These are phyloP conservation scores for Cantharis flavilabris DNA, from an alignment of 2,888 invertebrate genomes.

Conservation along the genomic window DNA sequence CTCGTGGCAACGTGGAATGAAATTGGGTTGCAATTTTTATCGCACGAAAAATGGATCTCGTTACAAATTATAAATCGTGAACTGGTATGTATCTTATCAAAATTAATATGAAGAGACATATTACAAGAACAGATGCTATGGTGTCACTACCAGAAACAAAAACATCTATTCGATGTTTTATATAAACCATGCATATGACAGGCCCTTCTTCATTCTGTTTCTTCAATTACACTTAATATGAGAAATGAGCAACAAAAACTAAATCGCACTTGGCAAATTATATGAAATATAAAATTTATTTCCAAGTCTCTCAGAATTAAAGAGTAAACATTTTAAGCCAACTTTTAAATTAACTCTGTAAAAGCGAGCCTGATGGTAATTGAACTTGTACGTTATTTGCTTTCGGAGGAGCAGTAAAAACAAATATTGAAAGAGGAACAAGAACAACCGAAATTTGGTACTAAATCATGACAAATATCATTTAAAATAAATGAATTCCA, in stretches of 20 bases:
- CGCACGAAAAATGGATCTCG: neutral
- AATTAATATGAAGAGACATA: slow-evolving; percentile 7
- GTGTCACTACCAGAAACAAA: slow-evolving; percentile 16
- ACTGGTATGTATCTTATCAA: slow-evolving; percentile 15
- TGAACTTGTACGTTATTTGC: slow-evolving; percentile 20
- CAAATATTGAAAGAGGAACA: slow-evolving; percentile 18
- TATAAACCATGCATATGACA: slow-evolving; percentile 16
- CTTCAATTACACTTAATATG: slow-evolving; percentile 10
- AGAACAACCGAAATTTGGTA: slow-evolving; percentile 17
- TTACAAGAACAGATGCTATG: slow-evolving; percentile 14
- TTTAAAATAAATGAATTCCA: slow-evolving; percentile 17
- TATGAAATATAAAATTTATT: neutral
- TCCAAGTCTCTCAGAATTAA: neutral
- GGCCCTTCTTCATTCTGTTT: slow-evolving; percentile 4
- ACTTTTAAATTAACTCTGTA: slow-evolving; percentile 21
- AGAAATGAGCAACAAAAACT: slow-evolving; percentile 8
- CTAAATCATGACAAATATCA: slow-evolving; percentile 13
- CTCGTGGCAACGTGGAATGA: neutral
- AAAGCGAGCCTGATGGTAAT: slow-evolving; percentile 17
- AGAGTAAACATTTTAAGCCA: slow-evolving; percentile 17
- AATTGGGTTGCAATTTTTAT: neutral
- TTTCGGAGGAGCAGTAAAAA: slow-evolving; percentile 17
- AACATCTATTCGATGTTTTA: slow-evolving; percentile 9
- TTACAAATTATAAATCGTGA: slow-evolving; percentile 5
- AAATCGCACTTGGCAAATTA: slow-evolving; percentile 1